A percentile compares a stretch with the other conserved stretches of the same genome.
Evolutionary conservation across 2,797 vertebrate species (phyloP).

Genomic region (Fratercula arctica): DNA sequence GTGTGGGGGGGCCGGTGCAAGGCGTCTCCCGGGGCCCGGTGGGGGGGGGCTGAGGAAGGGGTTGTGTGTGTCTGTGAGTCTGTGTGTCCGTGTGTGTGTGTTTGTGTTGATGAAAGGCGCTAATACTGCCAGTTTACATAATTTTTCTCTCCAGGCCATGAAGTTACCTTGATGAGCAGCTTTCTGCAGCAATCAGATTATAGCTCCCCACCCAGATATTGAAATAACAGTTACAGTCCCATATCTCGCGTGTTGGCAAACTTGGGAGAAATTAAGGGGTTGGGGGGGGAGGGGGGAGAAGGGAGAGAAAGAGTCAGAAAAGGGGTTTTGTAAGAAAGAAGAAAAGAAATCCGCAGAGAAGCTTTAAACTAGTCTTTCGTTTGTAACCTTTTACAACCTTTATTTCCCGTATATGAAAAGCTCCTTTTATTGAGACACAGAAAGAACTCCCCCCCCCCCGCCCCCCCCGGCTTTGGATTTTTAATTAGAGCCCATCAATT

Average conservation of each 20-base stretch:
- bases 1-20: neutral
- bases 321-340: constrained; percentile 73
- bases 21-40: neutral
- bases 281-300: neutral
- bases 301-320: constrained; percentile 49
- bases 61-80: neutral
- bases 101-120: constrained; percentile 18
- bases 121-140: constrained; percentile 59
- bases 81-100: neutral
- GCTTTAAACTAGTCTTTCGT: constrained; percentile 76
- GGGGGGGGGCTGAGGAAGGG: neutral
- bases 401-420: constrained; percentile 76
- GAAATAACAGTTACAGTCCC: constrained; percentile 68
- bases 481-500: constrained; percentile 77
- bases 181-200: constrained; percentile 65
- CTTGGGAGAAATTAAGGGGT: constrained; percentile 67
- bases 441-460: constrained; percentile 31
- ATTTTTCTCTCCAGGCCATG: constrained; percentile 64
- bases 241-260: constrained; percentile 74
- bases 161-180: constrained; percentile 73
- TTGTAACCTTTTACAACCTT: constrained; percentile 76
- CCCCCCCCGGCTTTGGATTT: constrained; percentile 49
- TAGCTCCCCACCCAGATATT: constrained; percentile 56
- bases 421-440: constrained; percentile 61
- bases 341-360: constrained; percentile 73